Evolutionary conservation across 2,113 vertebrate species (phyloP), one percentile per base, ranked within the genome.

Genomic region (Pachycephala philippinensis): DNA sequence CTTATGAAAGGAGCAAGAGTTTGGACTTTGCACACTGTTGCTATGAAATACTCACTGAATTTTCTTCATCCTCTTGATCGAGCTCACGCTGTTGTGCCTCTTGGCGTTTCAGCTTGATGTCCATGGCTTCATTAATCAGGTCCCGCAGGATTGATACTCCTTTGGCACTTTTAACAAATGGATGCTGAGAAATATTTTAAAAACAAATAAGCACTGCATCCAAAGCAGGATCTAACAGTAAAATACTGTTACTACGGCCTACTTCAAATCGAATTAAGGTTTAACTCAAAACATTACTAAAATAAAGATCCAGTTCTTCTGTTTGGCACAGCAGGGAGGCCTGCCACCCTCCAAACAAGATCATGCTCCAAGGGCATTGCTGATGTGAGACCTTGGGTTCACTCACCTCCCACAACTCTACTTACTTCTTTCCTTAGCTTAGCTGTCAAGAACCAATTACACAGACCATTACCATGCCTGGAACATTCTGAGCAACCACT

Each of bases 71-170:
- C 0, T 99, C 99, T 24, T 98, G 98, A 47, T 99, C 99, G 39
- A 98, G 97, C 7, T 99, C 99, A 31, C 98, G 97, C 87, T 99
- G 99, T 10, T 99, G 98, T 0, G 98, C 98, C 96, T 99, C 99
- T 23, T 98, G 98, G 52, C 96, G 98, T 96, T 99, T 99, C 94
- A 99, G 96, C 83, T 99, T 99, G 96, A 99, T 98, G 59, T 99
- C 99, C 99, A 99, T 99, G 57, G 99, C 98, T 70, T 99, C 99
- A 2, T 98, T 99, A 93, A 99, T 99, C 95, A 99, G 90, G 40
- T 98, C 98, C 56, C 98, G 93, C 76, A 99, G 97, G 84, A 99
- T 98, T 35, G 98, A 98, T 37, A 96, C 99, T 84, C 99, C 98
- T 95, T 99, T 99, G 91, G 99, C 98, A 59, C 97, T 98, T 97